These are phyloP conservation scores for Lates japonicus DNA, from an alignment of 2,797 vertebrate genomes.

Conservation along the genomic window DNA sequence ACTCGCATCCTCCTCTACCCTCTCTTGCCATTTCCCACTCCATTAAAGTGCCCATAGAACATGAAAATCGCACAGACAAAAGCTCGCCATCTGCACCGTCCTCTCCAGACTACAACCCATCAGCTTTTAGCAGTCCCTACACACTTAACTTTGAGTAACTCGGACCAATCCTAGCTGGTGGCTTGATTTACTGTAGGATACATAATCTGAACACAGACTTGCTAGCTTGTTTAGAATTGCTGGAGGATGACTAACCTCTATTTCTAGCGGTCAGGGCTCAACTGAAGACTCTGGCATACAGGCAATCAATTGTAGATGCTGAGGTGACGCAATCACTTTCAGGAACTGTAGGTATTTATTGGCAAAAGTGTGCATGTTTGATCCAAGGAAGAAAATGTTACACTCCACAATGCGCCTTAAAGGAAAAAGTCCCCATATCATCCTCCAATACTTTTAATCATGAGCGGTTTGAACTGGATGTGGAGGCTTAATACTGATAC, in stretches of 20 bases:
- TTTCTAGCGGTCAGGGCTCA: slow-evolving; percentile 67
- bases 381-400: slow-evolving; percentile 21
- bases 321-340: slow-evolving; percentile 58
- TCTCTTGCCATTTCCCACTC: slow-evolving; percentile 36
- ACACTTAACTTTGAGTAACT: slow-evolving; percentile 44
- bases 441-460: slow-evolving; percentile 6
- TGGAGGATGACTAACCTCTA: slow-evolving; percentile 76
- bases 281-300: slow-evolving; percentile 52
- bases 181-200: slow-evolving; percentile 59
- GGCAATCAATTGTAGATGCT: slow-evolving; percentile 59
- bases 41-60: slow-evolving; percentile 34
- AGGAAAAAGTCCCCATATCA: slow-evolving; percentile 4
- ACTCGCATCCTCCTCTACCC: background rate
- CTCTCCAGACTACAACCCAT: slow-evolving; percentile 33
- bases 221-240: slow-evolving; percentile 50
- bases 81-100: slow-evolving; percentile 20
- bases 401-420: background rate
- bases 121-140: slow-evolving; percentile 33
- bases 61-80: slow-evolving; percentile 42
- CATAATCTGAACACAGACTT: slow-evolving; percentile 49
- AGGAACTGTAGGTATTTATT: slow-evolving; percentile 47
- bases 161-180: slow-evolving; percentile 55
- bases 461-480: slow-evolving; percentile 7
- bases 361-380: slow-evolving; percentile 25
- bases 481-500: slow-evolving; percentile 13